Evolutionary conservation across 1,140 invertebrate genomes (phyloP), one percentile per base, ranked within the genome.

Genomic region (Drosophila bocki): DNA sequence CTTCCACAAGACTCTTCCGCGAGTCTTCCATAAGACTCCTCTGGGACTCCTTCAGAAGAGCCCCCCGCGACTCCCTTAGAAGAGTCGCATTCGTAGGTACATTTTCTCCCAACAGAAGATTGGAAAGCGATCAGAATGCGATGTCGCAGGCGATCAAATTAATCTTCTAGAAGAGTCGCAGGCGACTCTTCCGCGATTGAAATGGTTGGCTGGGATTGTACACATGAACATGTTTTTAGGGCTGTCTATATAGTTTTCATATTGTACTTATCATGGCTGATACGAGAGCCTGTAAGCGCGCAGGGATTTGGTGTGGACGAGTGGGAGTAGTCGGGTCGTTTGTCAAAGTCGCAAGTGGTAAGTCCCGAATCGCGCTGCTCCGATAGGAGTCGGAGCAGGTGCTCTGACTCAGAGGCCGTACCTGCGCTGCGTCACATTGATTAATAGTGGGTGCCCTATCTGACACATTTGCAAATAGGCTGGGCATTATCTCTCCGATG

Each of bases 291-390:
- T 72, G 68, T 72, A 72, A 74, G 53, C 69, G 68, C 35, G 9
- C 35, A 56, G 54, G 70, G 70, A 74, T 72, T 74, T 72, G 32
- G 37, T 56, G n/a, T 35, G 67, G 45, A 71, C 33, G 35, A 59
- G 65, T 48, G 68, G 67, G 69, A 42, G 67, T 50, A 50, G 67
- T 22, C 67, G 67, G 70, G 67, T 74, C 70, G 68, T 74, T 74
- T 74, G 70, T 74, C 70, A 74, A 74, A 74, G 70, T 74, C 67
- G 67, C 68, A 13, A 50, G n/a, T 42, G 45, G 35, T 72, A 74
- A 72, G 70, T 60, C 54, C 37, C 37, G 33, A 70, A 45, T 32
- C 67, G 67, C 19, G 22, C 45, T 26, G 62, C 37, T 15, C n/a
- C 47, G 45, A 53, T 42, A 17, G 45, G 17, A 15, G 44, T 13